Percentiles rank a stretch among this genome's conserved stretches.
phyloP scores from a whole-genome alignment of 2,888 invertebrate species.

The Patella pellucida region DNA sequence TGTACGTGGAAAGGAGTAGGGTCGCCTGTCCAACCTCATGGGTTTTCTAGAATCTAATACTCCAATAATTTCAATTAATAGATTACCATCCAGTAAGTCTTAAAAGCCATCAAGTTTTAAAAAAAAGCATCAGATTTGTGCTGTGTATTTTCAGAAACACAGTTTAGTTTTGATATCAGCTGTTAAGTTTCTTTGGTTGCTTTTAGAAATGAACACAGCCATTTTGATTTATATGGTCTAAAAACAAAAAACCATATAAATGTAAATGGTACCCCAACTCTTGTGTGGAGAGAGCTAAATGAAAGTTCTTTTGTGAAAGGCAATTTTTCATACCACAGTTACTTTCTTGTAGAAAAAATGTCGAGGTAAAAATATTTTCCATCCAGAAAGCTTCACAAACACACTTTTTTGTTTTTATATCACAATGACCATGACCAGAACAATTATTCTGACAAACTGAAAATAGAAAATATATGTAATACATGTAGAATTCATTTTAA shows the following conservation, averaged over 20 bases:
- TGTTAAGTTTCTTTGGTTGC: too few relatives aligned
- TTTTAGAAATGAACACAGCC: too few relatives aligned
- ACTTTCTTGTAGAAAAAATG: constrained; percentile 79
- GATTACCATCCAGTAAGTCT: too few relatives aligned
- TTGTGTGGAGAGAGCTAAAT: not conserved
- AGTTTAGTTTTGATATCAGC: too few relatives aligned
- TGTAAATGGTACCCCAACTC: not conserved
- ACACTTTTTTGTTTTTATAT: constrained; percentile 85
- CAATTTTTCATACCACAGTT: constrained; percentile 80
- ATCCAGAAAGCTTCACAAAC: constrained; percentile 97
- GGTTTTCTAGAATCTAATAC: too few relatives aligned
- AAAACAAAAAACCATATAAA: not conserved
- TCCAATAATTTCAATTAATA: too few relatives aligned
- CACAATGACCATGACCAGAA: constrained; percentile 89
- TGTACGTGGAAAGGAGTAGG: too few relatives aligned
- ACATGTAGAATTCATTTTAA: too few relatives aligned
- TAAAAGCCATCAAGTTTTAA: too few relatives aligned
- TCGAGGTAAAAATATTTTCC: constrained; percentile 83
- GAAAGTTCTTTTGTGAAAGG: not conserved
- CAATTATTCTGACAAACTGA: constrained; percentile 91
- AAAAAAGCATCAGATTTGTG: too few relatives aligned
- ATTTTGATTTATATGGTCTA: not conserved
- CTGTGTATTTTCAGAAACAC: too few relatives aligned
- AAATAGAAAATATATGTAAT: constrained; percentile 30
- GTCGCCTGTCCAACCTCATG: too few relatives aligned